phyloP scores from a whole-genome alignment of 2,888 invertebrate genomes.

The Muscina levida region DNA sequence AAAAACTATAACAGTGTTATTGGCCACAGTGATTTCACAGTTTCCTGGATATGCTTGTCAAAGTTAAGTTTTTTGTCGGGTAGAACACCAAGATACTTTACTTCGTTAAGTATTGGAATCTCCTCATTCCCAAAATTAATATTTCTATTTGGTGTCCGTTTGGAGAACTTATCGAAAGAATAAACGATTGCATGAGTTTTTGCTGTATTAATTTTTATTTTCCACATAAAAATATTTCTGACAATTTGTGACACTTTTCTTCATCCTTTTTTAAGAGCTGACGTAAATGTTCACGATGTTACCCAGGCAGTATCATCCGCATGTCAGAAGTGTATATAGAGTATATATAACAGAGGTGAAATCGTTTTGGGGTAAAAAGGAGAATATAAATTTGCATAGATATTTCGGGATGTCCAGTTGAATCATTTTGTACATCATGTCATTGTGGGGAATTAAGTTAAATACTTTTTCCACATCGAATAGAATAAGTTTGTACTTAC shows the following conservation, averaged over 20 bases:
- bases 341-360: constrained; percentile 29
- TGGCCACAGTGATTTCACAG: constrained; percentile 7
- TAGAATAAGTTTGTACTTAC: too few species aligned
- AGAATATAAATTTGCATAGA: constrained; percentile 17
- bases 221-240: constrained; percentile 32
- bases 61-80: constrained; percentile 30
- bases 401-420: constrained; percentile 17
- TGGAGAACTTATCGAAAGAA: constrained; percentile 36
- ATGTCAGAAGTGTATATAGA: constrained; percentile 39
- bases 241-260: constrained; percentile 20
- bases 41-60: constrained; percentile 8
- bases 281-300: constrained; percentile 16
- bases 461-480: constrained; percentile 50
- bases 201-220: constrained; percentile 26
- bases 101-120: constrained; percentile 19
- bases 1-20: neutral
- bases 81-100: constrained; percentile 31
- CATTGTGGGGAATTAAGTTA: neutral
- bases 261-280: constrained; percentile 34
- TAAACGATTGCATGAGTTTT: constrained; percentile 42
- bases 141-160: constrained; percentile 14
- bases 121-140: constrained; percentile 14
- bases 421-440: constrained; percentile 19
- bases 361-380: constrained; percentile 2
- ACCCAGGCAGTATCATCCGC: constrained; percentile 46